Percentiles rank a stretch among this genome's conserved stretches.
These are phyloP conservation scores for Electrophaes corylata DNA, from an alignment of 2,888 invertebrate genomes.

Conservation along the genomic window DNA sequence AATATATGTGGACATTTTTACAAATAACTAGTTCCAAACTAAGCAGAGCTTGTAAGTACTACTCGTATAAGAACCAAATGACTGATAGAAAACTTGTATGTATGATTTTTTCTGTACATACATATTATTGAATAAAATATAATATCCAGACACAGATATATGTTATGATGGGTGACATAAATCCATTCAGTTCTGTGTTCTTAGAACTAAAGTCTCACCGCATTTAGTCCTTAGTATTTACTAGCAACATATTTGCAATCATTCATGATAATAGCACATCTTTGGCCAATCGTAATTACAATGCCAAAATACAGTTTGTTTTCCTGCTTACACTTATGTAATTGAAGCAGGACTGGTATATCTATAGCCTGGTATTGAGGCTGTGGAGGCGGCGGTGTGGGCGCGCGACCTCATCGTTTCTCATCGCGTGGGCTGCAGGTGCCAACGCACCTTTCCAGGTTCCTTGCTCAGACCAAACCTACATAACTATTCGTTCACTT, in stretches of 20 bases:
- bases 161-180: too few species aligned
- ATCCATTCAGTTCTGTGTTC: not conserved
- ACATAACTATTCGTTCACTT: not conserved
- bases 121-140: too few species aligned
- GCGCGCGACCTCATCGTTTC: conserved; percentile 65
- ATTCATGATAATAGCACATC: conserved; percentile 18
- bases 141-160: too few species aligned
- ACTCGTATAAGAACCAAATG: too few species aligned
- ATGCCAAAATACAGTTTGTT: conserved; percentile 38
- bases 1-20: too few species aligned
- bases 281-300: conserved; percentile 29
- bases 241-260: conserved; percentile 18
- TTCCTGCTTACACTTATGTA: conserved; percentile 39
- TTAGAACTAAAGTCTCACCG: not conserved
- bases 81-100: too few species aligned
- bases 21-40: too few species aligned
- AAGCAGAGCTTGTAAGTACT: too few species aligned
- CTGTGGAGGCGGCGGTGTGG: conserved; percentile 58
- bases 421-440: conserved; percentile 74
- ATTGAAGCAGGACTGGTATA: conserved; percentile 29
- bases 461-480: conserved; percentile 35
- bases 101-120: too few species aligned
- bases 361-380: conserved; percentile 36
- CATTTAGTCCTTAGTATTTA: conserved; percentile 8
- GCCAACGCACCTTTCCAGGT: conserved; percentile 78